phyloP scores from a whole-genome alignment of 2,113 vertebrate species.

The Lampris incognitus region DNA sequence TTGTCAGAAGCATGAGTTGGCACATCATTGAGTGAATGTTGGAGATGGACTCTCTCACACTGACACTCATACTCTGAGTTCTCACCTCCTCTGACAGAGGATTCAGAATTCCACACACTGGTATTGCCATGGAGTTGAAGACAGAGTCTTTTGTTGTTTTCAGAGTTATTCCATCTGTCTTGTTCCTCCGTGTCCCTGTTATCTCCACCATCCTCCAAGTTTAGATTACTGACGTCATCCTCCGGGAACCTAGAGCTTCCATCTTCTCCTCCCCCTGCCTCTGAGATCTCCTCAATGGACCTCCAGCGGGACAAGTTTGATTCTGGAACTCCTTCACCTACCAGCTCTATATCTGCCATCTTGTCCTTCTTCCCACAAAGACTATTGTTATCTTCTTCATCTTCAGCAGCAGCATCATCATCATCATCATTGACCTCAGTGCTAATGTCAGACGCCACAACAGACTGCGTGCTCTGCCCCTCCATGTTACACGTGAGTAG shows the following conservation, averaged over 20 bases:
- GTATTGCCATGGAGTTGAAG: conserved; percentile 54
- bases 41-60: conserved; percentile 72
- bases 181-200: conserved; percentile 56
- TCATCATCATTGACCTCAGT: conserved; percentile 59
- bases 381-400: conserved; percentile 78
- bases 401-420: conserved; percentile 56
- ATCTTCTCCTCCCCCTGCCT: conserved; percentile 80
- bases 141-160: conserved; percentile 55
- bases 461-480: conserved; percentile 60
- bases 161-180: conserved; percentile 66
- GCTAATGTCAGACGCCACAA: conserved; percentile 59
- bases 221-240: conserved; percentile 81
- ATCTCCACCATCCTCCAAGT: conserved; percentile 62
- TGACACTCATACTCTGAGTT: conserved; percentile 60
- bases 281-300: conserved; percentile 82
- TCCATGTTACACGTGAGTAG: conserved; percentile 77
- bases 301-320: conserved; percentile 79
- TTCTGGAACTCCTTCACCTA: conserved; percentile 60
- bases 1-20: conserved; percentile 28
- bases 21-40: conserved; percentile 76
- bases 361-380: conserved; percentile 60
- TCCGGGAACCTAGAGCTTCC: conserved; percentile 69
- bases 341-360: conserved; percentile 65
- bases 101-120: conserved; percentile 76
- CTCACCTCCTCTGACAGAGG: conserved; percentile 80